These are phyloP conservation scores for Lepidurus couesii DNA, from an alignment of 1,140 invertebrate genomes.

Conservation along the genomic window DNA sequence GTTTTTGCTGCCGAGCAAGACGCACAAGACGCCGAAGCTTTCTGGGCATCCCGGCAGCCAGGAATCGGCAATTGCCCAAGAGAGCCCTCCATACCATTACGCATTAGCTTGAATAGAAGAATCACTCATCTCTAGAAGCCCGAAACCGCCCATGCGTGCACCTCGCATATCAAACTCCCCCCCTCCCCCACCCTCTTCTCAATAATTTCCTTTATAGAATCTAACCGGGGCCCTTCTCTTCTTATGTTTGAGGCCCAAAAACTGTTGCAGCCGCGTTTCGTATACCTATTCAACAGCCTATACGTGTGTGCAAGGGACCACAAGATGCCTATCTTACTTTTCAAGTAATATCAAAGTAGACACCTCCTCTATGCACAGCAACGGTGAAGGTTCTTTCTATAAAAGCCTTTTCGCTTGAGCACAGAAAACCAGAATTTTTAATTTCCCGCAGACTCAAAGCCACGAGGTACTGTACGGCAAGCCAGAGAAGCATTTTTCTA, in stretches of 20 bases:
- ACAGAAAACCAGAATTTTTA: not conserved
- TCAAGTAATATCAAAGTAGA: conserved; percentile 3
- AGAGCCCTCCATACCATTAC: too few relatives aligned
- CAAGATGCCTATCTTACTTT: not conserved
- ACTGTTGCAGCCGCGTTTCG: too few relatives aligned
- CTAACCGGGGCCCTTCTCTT: too few relatives aligned
- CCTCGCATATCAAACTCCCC: too few relatives aligned
- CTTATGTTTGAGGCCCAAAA: too few relatives aligned
- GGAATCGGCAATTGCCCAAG: not conserved
- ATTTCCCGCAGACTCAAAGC: conserved; percentile 6
- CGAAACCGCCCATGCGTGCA: too few relatives aligned
- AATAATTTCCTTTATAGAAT: too few relatives aligned
- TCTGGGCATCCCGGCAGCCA: not conserved
- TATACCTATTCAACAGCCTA: not conserved
- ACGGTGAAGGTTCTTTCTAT: not conserved
- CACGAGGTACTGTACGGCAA: not conserved
- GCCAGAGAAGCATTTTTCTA: not conserved
- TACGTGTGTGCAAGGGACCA: conserved; percentile 11
- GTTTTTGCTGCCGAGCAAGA: not conserved
- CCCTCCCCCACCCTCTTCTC: too few relatives aligned
- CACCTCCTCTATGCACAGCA: not conserved
- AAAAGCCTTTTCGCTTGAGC: not conserved
- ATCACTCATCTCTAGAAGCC: too few relatives aligned
- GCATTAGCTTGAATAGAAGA: too few relatives aligned
- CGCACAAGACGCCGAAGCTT: not conserved